A percentile compares a stretch with the other conserved stretches of the same genome.
These are phyloP conservation scores for Microchrysa polita DNA, from an alignment of 2,888 invertebrate genomes.

Conservation along the genomic window DNA sequence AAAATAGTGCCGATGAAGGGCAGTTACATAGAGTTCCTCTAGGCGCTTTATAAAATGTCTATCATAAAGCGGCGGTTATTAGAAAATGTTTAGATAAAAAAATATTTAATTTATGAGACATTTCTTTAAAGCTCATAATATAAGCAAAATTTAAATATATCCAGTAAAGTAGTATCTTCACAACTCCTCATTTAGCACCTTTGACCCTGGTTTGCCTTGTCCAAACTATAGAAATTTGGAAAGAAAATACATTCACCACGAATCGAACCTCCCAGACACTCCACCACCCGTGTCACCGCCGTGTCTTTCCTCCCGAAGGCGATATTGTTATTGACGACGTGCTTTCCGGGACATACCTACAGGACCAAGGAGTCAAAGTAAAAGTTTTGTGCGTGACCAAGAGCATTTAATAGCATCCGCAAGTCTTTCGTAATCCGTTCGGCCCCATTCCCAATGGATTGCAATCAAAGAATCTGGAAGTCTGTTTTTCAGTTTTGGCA, in stretches of 20 bases:
- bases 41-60: too few relatives aligned
- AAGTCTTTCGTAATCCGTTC: not conserved
- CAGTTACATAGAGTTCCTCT: too few relatives aligned
- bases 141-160: too few relatives aligned
- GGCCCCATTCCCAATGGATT: not conserved
- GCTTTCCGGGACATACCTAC: not conserved
- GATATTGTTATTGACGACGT: slow-evolving; percentile 1
- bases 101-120: too few relatives aligned
- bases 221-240: not conserved
- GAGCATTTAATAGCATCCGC: slow-evolving; percentile 62
- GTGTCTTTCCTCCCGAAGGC: not conserved
- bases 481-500: slow-evolving; percentile 11
- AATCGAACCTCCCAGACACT: not conserved
- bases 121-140: too few relatives aligned
- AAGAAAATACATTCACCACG: not conserved
- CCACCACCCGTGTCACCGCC: not conserved
- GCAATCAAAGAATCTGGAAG: slow-evolving; percentile 7
- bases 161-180: too few relatives aligned
- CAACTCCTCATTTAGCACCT: too few relatives aligned
- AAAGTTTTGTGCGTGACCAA: slow-evolving; percentile 61
- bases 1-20: not conserved
- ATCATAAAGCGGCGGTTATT: too few relatives aligned
- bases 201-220: too few relatives aligned
- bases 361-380: slow-evolving; percentile 49
- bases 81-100: too few relatives aligned